Evolutionary conservation across 1,140 invertebrate genomes (phyloP).

Genomic region (Habropoda laboriosa): DNA sequence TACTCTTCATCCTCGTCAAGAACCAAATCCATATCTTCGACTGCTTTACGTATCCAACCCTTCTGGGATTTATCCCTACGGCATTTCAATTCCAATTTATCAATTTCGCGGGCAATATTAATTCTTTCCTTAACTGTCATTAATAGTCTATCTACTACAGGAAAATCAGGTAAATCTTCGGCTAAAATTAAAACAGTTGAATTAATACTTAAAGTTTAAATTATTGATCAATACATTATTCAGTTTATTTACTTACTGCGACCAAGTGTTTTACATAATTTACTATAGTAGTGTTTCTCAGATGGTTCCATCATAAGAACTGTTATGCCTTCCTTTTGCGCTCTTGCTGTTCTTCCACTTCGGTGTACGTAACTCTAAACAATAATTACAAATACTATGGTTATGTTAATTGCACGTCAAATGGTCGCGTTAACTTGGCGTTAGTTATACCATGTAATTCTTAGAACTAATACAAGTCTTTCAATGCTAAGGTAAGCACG

Average conservation of each 20-base stretch:
- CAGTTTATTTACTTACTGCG: conserved; percentile 84
- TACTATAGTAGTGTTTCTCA: conserved; percentile 91
- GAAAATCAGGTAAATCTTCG: conserved; percentile 91
- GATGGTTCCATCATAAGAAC: conserved; percentile 95
- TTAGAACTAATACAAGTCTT: too few relatives aligned
- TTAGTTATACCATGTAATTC: too few relatives aligned
- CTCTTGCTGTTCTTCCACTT: conserved; percentile 97
- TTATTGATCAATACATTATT: conserved; percentile 25
- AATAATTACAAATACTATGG: conserved; percentile 38
- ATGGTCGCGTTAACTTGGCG: too few relatives aligned
- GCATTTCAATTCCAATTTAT: conserved; percentile 87
- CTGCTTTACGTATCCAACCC: conserved; percentile 92
- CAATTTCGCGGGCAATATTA: conserved; percentile 89
- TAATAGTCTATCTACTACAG: conserved; percentile 87
- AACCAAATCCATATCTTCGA: conserved; percentile 93
- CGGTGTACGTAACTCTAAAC: conserved; percentile 95
- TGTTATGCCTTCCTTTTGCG: conserved; percentile 93
- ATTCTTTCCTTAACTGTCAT: conserved; percentile 87
- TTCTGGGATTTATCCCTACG: conserved; percentile 86
- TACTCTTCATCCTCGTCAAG: conserved; percentile 89
- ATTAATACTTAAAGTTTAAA: background rate
- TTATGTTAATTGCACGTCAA: too few relatives aligned
- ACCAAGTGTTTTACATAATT: conserved; percentile 91
- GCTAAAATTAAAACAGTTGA: conserved; percentile 81
- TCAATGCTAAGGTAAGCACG: too few relatives aligned